Base-by-base conservation (phyloP, 2,113 vertebrate species). In the Sisor rabdophorus region DNA sequence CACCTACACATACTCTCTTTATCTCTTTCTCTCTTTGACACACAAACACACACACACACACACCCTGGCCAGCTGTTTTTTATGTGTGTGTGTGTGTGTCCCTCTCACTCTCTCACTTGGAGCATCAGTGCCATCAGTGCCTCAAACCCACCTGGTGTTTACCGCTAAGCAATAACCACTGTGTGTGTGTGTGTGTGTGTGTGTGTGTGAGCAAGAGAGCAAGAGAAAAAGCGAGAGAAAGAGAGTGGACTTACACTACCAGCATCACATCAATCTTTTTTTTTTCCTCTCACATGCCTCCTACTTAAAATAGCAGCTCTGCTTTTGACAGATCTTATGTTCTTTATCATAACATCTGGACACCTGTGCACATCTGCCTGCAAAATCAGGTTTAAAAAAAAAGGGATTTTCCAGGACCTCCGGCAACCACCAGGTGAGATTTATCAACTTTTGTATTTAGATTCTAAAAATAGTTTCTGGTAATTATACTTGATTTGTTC, bases 111-210 rank as follows among this genome's bases (percentile, higher is more conserved):
- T 65, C 53, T 71, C 10, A 53, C 55, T 52, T 4, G 2, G 67
- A 63, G 76, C 48, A 71, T 71, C 68, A 44, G 36, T 78, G n/a
- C 58, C 40, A 11, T 59, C 3, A 22, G 26, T 60, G 55, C 65
- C 65, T 70, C 20, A 4, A 61, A 53, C 56, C 76, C 67, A 77
- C 76, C 67, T 78, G 76, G 68, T 78, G 68, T 78, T 71, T 53
- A 40, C 67, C 71, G 56, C 30, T 32, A 15, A 17, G 47, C 16
- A 58, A 40, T 76, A 76, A 61, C 50, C 19, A 8, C 20, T 17
- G 8, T 5, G 3, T 48, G 63, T 56, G 73, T 65, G 19, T 40
- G n/a, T 58, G 36, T 30, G 75, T 36, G 28, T 70, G 48, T 70
- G 67, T 56, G 54, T n/a, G n/a, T n/a, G n/a, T n/a, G 59, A 19